Percentiles rank a stretch among this genome's conserved stretches.
Conservation (phyloP, 1,140 invertebrate genomes). For the Periplaneta americana region DNA sequence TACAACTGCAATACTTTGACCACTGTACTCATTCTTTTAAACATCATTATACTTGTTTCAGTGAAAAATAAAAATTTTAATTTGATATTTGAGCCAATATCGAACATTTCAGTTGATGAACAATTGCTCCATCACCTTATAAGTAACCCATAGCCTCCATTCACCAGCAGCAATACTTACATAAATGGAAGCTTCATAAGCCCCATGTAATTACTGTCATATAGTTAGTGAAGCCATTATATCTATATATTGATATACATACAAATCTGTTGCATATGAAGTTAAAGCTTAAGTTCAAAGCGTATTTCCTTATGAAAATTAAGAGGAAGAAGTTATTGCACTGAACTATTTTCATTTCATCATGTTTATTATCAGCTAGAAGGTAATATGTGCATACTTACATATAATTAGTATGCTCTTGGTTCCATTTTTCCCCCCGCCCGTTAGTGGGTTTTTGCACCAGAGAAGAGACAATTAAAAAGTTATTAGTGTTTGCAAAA, state of each 20-base stretch:
- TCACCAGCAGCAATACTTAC: not conserved
- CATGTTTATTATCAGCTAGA: not conserved
- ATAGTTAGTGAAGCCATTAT: not conserved
- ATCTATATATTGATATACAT: not conserved
- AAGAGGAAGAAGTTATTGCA: not conserved
- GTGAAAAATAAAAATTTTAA: too few relatives aligned
- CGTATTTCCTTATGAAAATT: not conserved
- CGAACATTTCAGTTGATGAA: too few relatives aligned
- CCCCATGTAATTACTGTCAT: not conserved
- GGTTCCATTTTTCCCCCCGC: slow-evolving; percentile 6
- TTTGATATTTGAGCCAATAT: too few relatives aligned
- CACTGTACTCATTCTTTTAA: too few relatives aligned
- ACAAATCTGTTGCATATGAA: not conserved
- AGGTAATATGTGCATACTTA: slow-evolving; percentile 7
- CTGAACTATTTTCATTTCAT: not conserved
- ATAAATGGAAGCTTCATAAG: not conserved
- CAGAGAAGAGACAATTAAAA: slow-evolving; percentile 10
- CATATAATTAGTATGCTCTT: slow-evolving; percentile 10
- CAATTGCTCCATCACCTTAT: too few relatives aligned
- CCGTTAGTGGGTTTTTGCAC: slow-evolving; percentile 10
- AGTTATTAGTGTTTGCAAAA: slow-evolving; percentile 7
- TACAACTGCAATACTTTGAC: too few relatives aligned
- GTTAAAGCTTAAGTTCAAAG: not conserved
- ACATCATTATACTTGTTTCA: too few relatives aligned
- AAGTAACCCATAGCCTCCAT: not conserved